These are phyloP conservation scores for Polydrusus cervinus DNA, from an alignment of 2,888 invertebrate species.

Conservation along the genomic window DNA sequence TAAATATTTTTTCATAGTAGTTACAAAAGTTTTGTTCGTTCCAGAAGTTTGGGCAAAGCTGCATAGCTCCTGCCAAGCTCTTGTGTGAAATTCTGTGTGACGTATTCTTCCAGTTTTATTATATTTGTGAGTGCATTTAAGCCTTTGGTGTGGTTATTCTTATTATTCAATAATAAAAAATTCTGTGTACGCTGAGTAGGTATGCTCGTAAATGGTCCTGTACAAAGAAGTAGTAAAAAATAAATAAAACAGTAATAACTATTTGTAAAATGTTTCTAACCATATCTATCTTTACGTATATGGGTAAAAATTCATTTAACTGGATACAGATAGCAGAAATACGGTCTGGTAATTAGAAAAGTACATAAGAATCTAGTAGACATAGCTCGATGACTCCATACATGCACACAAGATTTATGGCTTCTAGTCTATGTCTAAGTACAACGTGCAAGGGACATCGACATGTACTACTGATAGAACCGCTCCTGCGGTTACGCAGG, in stretches of 20 bases:
- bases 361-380: slow-evolving; percentile 24
- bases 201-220: no score
- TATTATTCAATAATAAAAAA: no score
- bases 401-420: slow-evolving; percentile 38
- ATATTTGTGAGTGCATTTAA: no score
- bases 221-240: background rate
- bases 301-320: no score
- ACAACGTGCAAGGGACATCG: slow-evolving; percentile 41
- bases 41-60: no score
- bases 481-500: slow-evolving; percentile 45
- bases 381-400: slow-evolving; percentile 20
- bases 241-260: background rate
- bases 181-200: no score
- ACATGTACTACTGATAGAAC: slow-evolving; percentile 46
- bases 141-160: no score
- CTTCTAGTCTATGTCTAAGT: slow-evolving; percentile 22
- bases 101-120: no score
- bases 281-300: background rate
- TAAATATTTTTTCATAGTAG: no score
- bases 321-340: background rate
- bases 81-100: no score
- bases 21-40: no score
- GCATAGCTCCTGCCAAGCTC: no score
- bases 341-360: slow-evolving; percentile 14
- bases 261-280: slow-evolving; percentile 1